Evolutionary conservation across 1,140 invertebrate genomes (phyloP).

Genomic region (Helicoverpa zea): DNA sequence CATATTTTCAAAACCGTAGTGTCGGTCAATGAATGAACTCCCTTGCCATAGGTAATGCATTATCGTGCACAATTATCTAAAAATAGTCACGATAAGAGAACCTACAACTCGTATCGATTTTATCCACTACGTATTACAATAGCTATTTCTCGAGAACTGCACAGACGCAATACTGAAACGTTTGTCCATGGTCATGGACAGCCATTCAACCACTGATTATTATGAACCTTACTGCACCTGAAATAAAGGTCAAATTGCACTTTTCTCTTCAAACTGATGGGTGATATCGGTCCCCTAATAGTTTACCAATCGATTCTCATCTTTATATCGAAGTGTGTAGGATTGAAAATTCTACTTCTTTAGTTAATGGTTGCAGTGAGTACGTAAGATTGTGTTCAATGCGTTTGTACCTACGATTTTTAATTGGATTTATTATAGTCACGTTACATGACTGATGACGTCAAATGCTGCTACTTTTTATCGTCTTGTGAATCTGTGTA

Average conservation of each 20-base stretch:
- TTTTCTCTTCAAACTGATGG: not conserved
- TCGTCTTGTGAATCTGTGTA: not conserved
- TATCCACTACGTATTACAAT: not conserved
- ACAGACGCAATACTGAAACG: conserved; percentile 12
- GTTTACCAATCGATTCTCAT: not conserved
- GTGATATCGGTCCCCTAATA: not conserved
- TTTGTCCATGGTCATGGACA: conserved; percentile 31
- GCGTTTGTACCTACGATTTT: not conserved
- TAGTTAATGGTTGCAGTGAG: not conserved
- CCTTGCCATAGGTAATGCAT: not conserved
- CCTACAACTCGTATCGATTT: not conserved
- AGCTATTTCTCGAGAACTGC: not conserved
- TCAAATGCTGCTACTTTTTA: not conserved
- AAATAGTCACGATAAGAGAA: not conserved
- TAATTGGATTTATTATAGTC: conserved; percentile 8
- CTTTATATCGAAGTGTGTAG: not conserved
- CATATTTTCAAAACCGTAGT: not conserved
- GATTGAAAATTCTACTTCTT: not conserved
- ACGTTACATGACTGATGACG: not conserved
- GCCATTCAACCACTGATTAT: not conserved
- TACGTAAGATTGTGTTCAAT: not conserved
- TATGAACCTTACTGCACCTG: not conserved
- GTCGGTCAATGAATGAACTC: not conserved
- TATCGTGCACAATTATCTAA: not conserved
- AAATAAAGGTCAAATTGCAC: not conserved